Evolutionary conservation across 2,888 invertebrate genomes (phyloP).

Genomic region (Dascillus cervinus): DNA sequence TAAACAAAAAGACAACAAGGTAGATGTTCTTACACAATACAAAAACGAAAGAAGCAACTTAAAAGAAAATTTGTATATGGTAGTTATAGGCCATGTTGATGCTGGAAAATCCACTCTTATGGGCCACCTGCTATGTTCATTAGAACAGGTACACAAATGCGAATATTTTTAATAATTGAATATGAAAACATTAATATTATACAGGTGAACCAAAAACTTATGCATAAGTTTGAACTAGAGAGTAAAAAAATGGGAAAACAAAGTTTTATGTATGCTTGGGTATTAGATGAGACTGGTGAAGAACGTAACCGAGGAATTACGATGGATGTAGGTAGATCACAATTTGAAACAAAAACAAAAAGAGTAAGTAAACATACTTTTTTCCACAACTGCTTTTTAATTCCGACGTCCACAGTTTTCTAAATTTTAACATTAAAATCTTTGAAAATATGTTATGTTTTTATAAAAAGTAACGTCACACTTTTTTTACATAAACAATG

Average conservation of each 20-base stretch:
- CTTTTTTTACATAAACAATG: no score
- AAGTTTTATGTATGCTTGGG: conserved; percentile 98
- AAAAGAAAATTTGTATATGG: conserved; percentile 84
- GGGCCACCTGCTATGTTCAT: conserved; percentile 83
- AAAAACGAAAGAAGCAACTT: conserved; percentile 66
- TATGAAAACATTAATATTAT: conserved; percentile 7
- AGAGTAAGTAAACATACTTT: conserved; percentile 24
- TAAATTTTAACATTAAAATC: no score
- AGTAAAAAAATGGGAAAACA: conserved; percentile 96
- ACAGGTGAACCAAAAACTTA: conserved; percentile 66
- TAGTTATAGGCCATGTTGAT: conserved; percentile 95
- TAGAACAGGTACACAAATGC: conserved; percentile 57
- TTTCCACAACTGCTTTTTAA: no score
- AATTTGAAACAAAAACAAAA: conserved; percentile 84
- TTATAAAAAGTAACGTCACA: no score
- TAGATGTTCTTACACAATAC: conserved; percentile 56
- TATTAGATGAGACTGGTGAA: conserved; percentile 96
- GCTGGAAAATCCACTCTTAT: conserved; percentile 96
- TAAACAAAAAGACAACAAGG: conserved; percentile 49
- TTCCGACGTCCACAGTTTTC: no score
- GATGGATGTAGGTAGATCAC: conserved; percentile 94
- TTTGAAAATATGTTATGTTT: no score
- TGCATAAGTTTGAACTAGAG: conserved; percentile 97
- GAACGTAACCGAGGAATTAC: conserved; percentile 95
- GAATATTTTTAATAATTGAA: conserved; percentile 2